Base-by-base conservation (phyloP, 1,140 invertebrate species). In the Oreohelix idahoensis region DNA sequence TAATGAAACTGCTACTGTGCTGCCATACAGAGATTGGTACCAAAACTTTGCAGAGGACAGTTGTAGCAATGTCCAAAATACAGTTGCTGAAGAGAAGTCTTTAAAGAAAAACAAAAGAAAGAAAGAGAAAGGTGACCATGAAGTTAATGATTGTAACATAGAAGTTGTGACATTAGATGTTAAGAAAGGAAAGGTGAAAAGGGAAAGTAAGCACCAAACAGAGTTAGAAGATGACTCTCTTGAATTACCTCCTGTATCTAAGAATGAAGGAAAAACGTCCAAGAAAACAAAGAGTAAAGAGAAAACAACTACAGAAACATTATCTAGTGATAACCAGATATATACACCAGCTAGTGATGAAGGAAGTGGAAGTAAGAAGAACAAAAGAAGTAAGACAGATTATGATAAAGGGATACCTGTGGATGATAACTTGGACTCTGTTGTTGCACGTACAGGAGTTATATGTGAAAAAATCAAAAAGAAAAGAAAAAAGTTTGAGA, bases 11-110 rank as follows among this genome's bases (percentile, higher is more conserved):
- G 75, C 63, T 63, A 84, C 86, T 81, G 76, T 78, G 36, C 38
- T 70, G 82, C 29, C 69, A 29, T 36, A 53, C 38, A 29, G 86
- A 89, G 26, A 39, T 29, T 79, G 53, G 51, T 53, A 58, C 35
- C 51, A 75, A 13, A n/a, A 75, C 38, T 53, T 35, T 38, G 11
- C n/a, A 26, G n/a, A 36, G n/a, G n/a, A 32, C 15, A 32, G 5
- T 63, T 15, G 23, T 51, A 49, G 38, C 42, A 66, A 42, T 45
- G 0, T 49, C 15, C 49, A 75, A 17, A n/a, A 32, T 23, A n/a
- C 23, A 66, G 81, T 66, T 26, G 35, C 13, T 76, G 23, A 36
- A 5, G 35, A 58, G 26, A 58, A 35, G 15, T 36, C 66, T 53
- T n/a, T 29, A 53, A 70, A 58, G 77, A 58, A 49, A 17, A 73